Base-by-base conservation (phyloP, 1,140 invertebrate genomes). In the Steinernema feltiae region DNA sequence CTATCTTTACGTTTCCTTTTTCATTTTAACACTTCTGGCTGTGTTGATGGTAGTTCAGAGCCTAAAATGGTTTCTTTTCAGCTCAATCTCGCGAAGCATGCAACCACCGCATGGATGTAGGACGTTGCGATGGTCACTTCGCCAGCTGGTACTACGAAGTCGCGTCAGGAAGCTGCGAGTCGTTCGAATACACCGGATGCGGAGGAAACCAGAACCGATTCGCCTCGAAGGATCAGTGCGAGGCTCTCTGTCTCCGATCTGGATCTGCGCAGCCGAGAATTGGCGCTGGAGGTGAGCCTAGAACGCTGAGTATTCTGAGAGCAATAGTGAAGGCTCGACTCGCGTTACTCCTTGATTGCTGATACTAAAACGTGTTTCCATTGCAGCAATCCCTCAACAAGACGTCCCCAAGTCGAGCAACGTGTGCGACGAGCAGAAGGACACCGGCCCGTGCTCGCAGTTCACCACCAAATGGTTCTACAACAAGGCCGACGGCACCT, bases 151-250 rank as follows among this genome's bases (percentile, higher is more conserved):
- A 90, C 87, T 97, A 90, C 86, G 91, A 94, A 83, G 80, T 84
- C n/a, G 83, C 83, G 21, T 85, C 83, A 32, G 84, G 85, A 27
- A 76, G 73, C 41, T 85, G 84, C 74, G 78, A 80, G 46, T 21
- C 32, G 17, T 85, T 85, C 79, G 88, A 87, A 89, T 35, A 92
- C 81, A 90, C 91, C 0, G 93, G 93, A 69, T 95, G 93, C 83
- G 90, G 90, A 15, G 93, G 93, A 53, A 96, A 96, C 86, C 88
- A 89, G 72, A 97, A 97, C 86, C 91, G 92, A 81, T 97, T 94
- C 88, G 89, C 90, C 48, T 89, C 88, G 24, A 88, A 90, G 46
- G 90, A 93, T 48, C 90, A 93, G 81, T 97, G 94, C 88, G 90
- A 92, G 78, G 88, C 90, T 75, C 90, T 90, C 70, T 97, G 94